phyloP scores from a whole-genome alignment of 2,797 vertebrate genomes.

The Helarctos malayanus region DNA sequence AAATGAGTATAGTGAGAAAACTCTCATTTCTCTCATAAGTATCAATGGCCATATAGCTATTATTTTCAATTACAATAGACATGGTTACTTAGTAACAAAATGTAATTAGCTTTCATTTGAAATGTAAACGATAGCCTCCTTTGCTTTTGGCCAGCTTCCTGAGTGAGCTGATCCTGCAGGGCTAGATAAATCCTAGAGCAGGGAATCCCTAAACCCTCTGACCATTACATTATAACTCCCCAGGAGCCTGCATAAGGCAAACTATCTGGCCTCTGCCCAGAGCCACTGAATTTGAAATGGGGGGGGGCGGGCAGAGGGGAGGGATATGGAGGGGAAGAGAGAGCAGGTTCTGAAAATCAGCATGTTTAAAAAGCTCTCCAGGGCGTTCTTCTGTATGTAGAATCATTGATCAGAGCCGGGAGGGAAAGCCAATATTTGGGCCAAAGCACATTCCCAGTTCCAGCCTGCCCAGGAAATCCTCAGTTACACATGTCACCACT shows the following conservation, averaged over 20 bases:
- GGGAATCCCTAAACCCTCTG: background rate
- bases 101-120: background rate
- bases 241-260: background rate
- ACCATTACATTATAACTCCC: background rate
- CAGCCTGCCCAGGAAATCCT: background rate
- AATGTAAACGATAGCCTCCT: background rate
- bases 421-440: background rate
- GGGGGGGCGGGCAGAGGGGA: background rate
- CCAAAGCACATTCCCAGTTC: background rate
- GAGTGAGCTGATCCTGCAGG: rapidly evolving
- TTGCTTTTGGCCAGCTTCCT: background rate
- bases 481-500: background rate
- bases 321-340: no score
- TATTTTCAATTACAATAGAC: background rate
- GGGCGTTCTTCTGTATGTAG: background rate
- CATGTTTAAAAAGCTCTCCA: background rate
- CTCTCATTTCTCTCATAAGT: background rate
- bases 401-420: background rate
- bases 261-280: background rate
- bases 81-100: background rate
- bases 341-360: background rate
- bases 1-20: background rate
- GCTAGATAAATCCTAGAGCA: background rate
- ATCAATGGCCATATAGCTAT: background rate
- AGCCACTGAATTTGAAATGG: background rate